These are phyloP conservation scores for Cremastinae sp. DNA, from an alignment of 2,888 invertebrate genomes.

Conservation along the genomic window DNA sequence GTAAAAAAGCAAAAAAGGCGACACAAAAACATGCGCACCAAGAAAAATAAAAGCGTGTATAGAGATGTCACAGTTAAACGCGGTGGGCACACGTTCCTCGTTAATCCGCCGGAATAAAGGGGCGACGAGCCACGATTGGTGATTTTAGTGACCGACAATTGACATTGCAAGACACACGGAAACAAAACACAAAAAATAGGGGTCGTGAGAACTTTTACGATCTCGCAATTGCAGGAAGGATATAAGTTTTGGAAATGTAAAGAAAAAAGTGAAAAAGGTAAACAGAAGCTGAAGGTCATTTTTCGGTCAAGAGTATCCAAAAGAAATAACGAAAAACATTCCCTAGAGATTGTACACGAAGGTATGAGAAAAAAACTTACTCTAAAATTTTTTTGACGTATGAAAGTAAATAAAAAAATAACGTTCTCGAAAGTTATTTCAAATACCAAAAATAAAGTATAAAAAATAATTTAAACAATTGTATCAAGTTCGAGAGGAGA, in stretches of 20 bases:
- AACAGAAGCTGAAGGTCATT: no score
- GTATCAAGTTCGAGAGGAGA: no score
- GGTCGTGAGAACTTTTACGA: neutral
- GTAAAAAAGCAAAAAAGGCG: neutral
- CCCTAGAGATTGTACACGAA: no score
- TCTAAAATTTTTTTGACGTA: no score
- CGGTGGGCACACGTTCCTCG: conserved; percentile 18
- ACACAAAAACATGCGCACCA: neutral
- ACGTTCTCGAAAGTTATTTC: neutral
- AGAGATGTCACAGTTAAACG: conserved; percentile 37
- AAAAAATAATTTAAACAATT: no score
- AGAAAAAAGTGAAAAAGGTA: neutral
- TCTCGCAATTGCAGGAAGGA: neutral
- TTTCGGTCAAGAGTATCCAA: no score
- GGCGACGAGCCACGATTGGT: conserved; percentile 20
- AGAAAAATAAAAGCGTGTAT: neutral
- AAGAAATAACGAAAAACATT: no score
- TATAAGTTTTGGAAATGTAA: neutral
- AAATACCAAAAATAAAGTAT: no score
- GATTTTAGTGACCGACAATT: conserved; percentile 50
- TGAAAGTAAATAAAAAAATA: conserved; percentile 4
- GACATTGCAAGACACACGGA: conserved; percentile 10
- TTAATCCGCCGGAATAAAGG: conserved; percentile 42
- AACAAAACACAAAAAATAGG: neutral
- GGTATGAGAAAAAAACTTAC: no score